Conservation (phyloP, 2,113 vertebrate genomes). For the Grammomys dolichurus region DNA sequence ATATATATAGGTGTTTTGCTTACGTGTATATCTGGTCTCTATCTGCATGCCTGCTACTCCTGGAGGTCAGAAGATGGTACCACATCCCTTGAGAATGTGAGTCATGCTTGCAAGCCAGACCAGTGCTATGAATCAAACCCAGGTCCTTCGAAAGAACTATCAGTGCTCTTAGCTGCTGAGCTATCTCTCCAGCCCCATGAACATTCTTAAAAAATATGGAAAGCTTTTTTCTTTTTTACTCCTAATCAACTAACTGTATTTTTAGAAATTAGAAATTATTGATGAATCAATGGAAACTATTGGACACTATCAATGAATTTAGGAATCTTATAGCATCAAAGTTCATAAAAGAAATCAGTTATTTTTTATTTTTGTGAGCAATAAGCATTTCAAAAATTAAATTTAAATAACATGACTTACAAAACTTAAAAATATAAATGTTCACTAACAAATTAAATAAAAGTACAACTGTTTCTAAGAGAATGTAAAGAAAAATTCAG, state of each 20-base stretch:
- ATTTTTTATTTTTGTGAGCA: neutral
- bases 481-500: constrained; percentile 6
- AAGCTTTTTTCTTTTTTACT: neutral
- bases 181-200: neutral
- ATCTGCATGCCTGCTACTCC: neutral
- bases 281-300: neutral
- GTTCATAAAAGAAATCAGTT: neutral
- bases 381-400: neutral
- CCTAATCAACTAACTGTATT: neutral
- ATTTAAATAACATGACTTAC: neutral
- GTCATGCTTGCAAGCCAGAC: neutral
- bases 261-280: neutral
- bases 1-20: neutral
- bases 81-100: neutral
- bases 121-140: neutral
- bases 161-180: neutral
- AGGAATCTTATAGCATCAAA: neutral
- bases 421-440: neutral
- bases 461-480: neutral
- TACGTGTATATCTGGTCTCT: neutral
- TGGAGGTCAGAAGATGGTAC: neutral
- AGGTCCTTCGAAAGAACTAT: neutral
- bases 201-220: neutral
- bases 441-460: neutral
- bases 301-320: neutral